Conservation (phyloP, 2,888 invertebrate species). For the Caenorhabditis sp. region DNA sequence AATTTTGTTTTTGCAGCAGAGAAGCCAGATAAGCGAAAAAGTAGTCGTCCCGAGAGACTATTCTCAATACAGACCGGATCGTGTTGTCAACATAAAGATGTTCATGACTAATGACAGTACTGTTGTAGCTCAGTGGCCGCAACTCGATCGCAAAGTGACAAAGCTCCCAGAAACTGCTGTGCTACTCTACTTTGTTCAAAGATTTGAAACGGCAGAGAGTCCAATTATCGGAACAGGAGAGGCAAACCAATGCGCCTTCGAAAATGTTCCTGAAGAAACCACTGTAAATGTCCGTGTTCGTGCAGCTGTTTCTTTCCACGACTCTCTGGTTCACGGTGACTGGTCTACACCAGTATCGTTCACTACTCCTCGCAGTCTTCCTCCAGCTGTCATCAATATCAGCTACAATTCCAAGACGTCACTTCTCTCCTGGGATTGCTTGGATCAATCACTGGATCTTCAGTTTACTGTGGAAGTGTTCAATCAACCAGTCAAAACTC, state of each 20-base stretch:
- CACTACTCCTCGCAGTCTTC: constrained; percentile 34
- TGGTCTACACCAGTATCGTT: constrained; percentile 23
- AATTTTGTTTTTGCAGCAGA: constrained; percentile 37
- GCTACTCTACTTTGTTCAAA: constrained; percentile 22
- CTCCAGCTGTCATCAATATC: constrained; percentile 20
- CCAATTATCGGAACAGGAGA: constrained; percentile 2
- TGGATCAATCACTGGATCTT: constrained; percentile 20
- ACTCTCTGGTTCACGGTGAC: constrained; percentile 25
- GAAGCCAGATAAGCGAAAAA: neutral
- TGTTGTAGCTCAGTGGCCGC: constrained; percentile 11
- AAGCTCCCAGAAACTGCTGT: neutral
- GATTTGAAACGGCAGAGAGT: constrained; percentile 2
- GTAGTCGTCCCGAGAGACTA: constrained; percentile 23
- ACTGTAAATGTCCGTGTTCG: constrained; percentile 25
- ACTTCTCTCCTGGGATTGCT: constrained; percentile 30
- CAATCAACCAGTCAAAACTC: neutral
- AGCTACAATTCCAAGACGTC: neutral
- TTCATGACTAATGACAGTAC: neutral
- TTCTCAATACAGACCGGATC: constrained; percentile 7
- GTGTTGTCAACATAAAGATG: neutral
- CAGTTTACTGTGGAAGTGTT: constrained; percentile 12
- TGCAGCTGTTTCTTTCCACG: constrained; percentile 8
- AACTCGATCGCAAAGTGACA: neutral
- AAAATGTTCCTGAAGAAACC: constrained; percentile 35
- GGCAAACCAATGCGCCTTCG: neutral